Conservation (phyloP, 1,140 invertebrate genomes). For the Drosophila micromelanica region DNA sequence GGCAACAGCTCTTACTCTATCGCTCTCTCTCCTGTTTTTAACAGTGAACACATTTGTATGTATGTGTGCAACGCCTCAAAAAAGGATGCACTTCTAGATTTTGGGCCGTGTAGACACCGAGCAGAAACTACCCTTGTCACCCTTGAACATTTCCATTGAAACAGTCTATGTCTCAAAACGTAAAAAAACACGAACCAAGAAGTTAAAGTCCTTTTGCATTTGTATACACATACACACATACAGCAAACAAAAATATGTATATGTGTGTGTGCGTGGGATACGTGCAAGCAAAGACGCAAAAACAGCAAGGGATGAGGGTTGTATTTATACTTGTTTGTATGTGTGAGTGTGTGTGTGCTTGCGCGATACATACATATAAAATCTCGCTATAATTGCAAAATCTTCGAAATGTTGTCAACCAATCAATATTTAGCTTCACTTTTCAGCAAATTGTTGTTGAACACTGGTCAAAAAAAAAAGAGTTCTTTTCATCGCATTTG, state of each 20-base stretch:
- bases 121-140: conserved; percentile 77
- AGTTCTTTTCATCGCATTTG: not conserved
- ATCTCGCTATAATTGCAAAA: conserved; percentile 54
- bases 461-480: conserved; percentile 34
- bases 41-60: too few relatives aligned
- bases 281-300: conserved; percentile 69
- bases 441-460: conserved; percentile 9
- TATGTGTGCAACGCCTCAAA: conserved; percentile 33
- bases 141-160: conserved; percentile 78
- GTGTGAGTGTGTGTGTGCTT: conserved; percentile 13
- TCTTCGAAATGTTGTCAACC: conserved; percentile 30
- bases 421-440: conserved; percentile 48
- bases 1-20: not conserved
- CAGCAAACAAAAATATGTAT: conserved; percentile 5
- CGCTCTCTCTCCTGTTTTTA: too few relatives aligned
- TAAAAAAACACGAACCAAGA: conserved; percentile 66
- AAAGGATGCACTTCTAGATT: conserved; percentile 61
- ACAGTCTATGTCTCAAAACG: conserved; percentile 63
- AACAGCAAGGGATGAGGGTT: conserved; percentile 75
- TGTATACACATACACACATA: conserved; percentile 45
- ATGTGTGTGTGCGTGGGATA: conserved; percentile 29
- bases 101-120: conserved; percentile 57
- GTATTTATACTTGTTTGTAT: conserved; percentile 68
- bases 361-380: conserved; percentile 53
- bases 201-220: conserved; percentile 77